Evolutionary conservation across 2,797 vertebrate genomes (phyloP), one percentile per base, ranked within the genome.

Genomic region (Spondyliosoma cantharus): DNA sequence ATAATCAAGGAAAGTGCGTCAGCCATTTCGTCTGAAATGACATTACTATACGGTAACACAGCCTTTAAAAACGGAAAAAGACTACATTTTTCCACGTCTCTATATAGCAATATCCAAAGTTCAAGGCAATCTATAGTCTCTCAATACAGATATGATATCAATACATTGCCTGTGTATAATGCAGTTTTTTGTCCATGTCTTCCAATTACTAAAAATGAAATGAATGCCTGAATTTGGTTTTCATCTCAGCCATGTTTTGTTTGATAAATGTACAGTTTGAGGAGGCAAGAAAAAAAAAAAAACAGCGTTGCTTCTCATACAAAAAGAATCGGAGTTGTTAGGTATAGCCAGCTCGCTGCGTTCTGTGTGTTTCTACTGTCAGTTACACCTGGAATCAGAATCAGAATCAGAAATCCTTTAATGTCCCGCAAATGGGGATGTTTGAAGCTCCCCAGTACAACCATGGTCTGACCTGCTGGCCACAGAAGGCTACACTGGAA

Each of bases 361-460:
- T 27, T 52, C 27, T 42, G 15, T 29, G 14, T 48, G 3, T 19
- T 25, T 60, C 11, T 45, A 25, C 27, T 42, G 20, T 32, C 53
- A 27, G 9, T 60, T n/a, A 60, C 37, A 61, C 25, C 25, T 69
- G 57, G 45, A n/a, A n/a, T n/a, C n/a, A n/a, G n/a, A n/a, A n/a
- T n/a, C n/a, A n/a, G n/a, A n/a, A n/a, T n/a, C n/a, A n/a, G n/a
- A n/a, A n/a, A n/a, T n/a, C n/a, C n/a, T n/a, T n/a, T n/a, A n/a
- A n/a, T n/a, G n/a, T n/a, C n/a, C n/a, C n/a, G n/a, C n/a, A n/a
- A n/a, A n/a, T n/a, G n/a, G n/a, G n/a, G n/a, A n/a, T n/a, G n/a
- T n/a, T n/a, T n/a, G n/a, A 52, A 43, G 19, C 29, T 20, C 32
- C 43, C 16, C 6, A 14, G 56, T 25, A 17, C 24, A 46, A 72